phyloP scores from a whole-genome alignment of 2,888 invertebrate species.

The Acrobasis suavella region DNA sequence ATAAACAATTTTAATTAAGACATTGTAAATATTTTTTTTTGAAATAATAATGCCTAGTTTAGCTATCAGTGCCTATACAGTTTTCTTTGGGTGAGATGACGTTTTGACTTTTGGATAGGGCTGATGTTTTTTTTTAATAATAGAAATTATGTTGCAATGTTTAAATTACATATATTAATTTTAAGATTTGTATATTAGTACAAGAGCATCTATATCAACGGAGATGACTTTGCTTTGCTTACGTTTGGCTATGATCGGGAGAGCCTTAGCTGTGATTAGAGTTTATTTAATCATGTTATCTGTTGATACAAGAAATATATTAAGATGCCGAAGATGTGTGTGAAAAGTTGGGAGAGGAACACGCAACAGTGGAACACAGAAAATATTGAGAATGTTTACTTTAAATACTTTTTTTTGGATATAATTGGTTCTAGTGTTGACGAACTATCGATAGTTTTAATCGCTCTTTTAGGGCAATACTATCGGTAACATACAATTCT shows the following conservation, averaged over 20 bases:
- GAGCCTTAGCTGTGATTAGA: slow-evolving; percentile 7
- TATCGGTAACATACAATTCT: no score
- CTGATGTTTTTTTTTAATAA: slow-evolving; percentile 39
- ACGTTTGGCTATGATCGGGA: slow-evolving; percentile 18
- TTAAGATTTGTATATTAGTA: slow-evolving; percentile 38
- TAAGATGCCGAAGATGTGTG: background rate
- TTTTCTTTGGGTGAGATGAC: slow-evolving; percentile 27
- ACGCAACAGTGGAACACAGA: background rate
- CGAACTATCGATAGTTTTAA: no score
- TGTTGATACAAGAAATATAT: slow-evolving; percentile 13
- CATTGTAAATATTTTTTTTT: slow-evolving; percentile 51
- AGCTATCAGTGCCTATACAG: slow-evolving; percentile 52
- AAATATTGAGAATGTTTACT: no score
- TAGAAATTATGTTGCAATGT: slow-evolving; percentile 43
- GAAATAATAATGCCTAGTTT: slow-evolving; percentile 37
- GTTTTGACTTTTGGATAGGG: slow-evolving; percentile 33
- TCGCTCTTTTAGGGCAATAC: no score
- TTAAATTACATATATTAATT: slow-evolving; percentile 39
- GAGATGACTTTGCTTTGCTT: slow-evolving; percentile 4
- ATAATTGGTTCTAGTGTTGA: no score
- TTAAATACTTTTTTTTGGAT: no score
- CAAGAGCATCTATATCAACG: slow-evolving; percentile 28
- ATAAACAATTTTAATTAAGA: slow-evolving; percentile 36
- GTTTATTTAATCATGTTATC: slow-evolving; percentile 4
- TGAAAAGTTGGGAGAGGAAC: background rate